Percentiles rank a stretch among this genome's conserved stretches.
phyloP scores from a whole-genome alignment of 2,888 invertebrate species.

The Therioaphis trifolii region DNA sequence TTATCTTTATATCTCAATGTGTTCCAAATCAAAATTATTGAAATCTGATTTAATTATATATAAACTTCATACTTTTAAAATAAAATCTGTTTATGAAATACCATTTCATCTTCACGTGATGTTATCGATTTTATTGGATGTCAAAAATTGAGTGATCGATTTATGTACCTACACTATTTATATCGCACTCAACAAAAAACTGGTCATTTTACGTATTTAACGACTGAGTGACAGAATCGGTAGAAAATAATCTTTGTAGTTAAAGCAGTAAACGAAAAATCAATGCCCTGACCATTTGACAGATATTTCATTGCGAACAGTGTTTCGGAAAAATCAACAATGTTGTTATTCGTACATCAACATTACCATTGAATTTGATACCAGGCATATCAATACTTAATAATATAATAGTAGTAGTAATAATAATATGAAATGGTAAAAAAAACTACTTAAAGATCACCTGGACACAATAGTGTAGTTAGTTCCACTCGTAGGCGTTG shows the following conservation, averaged over 20 bases:
- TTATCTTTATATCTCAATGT: not conserved
- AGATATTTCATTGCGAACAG: no score
- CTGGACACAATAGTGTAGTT: conserved; percentile 44
- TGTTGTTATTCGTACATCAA: not conserved
- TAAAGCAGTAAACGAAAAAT: not conserved
- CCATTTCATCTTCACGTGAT: not conserved
- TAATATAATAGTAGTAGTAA: conserved; percentile 14
- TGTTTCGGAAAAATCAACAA: conserved; percentile 46
- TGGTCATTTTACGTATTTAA: not conserved
- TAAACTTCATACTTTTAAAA: not conserved
- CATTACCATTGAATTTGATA: conserved; percentile 8
- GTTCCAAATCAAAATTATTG: not conserved
- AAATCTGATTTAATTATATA: not conserved
- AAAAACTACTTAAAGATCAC: conserved; percentile 27
- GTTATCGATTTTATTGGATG: not conserved
- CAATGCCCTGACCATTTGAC: not conserved
- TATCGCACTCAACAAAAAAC: not conserved
- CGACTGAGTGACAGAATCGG: no score
- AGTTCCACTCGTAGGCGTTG: conserved; percentile 49
- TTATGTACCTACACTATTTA: not conserved
- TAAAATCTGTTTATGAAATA: not conserved
- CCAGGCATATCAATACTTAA: not conserved
- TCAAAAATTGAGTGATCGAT: not conserved
- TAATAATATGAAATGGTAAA: not conserved
- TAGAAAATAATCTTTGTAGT: no score